These are phyloP conservation scores for Caiman crocodilus DNA, from an alignment of 2,797 vertebrate genomes.

Conservation along the genomic window DNA sequence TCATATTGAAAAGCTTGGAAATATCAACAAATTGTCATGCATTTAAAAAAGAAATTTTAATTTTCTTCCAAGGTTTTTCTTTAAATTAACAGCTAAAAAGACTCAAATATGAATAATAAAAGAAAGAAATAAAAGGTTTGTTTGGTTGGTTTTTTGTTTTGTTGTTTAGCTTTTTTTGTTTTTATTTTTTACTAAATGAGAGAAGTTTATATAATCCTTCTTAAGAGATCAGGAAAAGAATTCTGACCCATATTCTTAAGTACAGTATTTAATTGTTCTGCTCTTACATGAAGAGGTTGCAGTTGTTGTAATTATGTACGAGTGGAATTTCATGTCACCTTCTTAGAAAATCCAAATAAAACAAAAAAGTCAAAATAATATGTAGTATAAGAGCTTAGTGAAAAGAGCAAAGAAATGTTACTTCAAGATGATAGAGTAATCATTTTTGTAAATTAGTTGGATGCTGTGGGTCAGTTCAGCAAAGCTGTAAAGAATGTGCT, in stretches of 20 bases:
- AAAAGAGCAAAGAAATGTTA: constrained; percentile 10
- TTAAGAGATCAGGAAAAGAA: constrained; percentile 33
- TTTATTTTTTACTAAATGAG: constrained; percentile 51
- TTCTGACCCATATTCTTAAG: constrained; percentile 35
- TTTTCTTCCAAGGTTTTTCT: constrained; percentile 85
- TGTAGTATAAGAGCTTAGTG: background rate
- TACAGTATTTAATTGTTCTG: background rate
- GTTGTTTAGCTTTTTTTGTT: too few relatives aligned
- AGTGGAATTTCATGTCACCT: background rate
- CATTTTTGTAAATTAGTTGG: background rate
- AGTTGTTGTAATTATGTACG: constrained; percentile 13
- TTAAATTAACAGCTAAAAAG: constrained; percentile 74
- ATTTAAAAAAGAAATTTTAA: constrained; percentile 82
- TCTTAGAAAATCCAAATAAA: background rate
- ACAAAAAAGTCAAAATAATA: background rate
- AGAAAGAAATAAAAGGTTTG: constrained; percentile 23
- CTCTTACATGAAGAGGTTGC: constrained; percentile 28
- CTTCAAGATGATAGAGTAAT: background rate
- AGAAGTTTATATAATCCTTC: constrained; percentile 62
- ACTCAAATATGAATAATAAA: constrained; percentile 66
- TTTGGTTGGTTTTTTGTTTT: too few relatives aligned
- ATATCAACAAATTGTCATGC: constrained; percentile 79
- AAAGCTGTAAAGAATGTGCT: background rate
- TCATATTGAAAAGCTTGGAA: constrained; percentile 81
- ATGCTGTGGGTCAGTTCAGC: background rate